Base-by-base conservation (phyloP, 2,888 invertebrate genomes). In the Caprella mutica region DNA sequence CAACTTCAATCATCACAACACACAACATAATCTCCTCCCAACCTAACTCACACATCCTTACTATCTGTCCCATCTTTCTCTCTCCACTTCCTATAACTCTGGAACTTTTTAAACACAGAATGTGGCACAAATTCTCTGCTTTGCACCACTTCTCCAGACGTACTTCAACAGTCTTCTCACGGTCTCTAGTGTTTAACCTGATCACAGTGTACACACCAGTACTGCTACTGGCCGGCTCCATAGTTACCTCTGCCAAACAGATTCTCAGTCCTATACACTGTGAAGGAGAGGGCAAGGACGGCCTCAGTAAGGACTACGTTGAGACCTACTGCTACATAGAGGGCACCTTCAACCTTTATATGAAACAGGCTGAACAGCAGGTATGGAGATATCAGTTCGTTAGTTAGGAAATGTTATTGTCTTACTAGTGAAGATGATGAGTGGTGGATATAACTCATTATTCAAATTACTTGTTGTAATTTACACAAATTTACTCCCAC, bases 111-210 rank as follows among this genome's bases (percentile, higher is more conserved):
- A 23, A 19, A 42, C 44, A 17, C 62, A 62, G 62, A 62, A 62
- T 62, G 62, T 62, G 62, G 62, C 62, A 62, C 62, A 62, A 62
- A 58, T 62, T 62, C 46, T 62, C 62, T 51, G 62, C 62, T 56
- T 58, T 62, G 56, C 62, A 62, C 57, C 62, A 62, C 42, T 62
- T 62, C 33, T 62, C 62, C 50, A 56, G 62, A 50, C 62, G 62
- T 38, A 62, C 58, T 35, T 59, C 62, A n/a, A 62, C 62, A n/a
- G 62, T 62, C 17, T 62, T 62, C 59, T 59, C 62, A 4, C 53
- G 62, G 19, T 62, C 62, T 21, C 56, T 62, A 38, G 62, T 62
- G 24, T 62, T 62, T 52, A 62, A 62, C 54, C 42, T 62, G 43
- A 62, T 62, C 35, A 62, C 62, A 19, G 62, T 62, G 51, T 62